These are phyloP conservation scores for Aspidiotus rigidus DNA, from an alignment of 2,888 invertebrate genomes.

Conservation along the genomic window DNA sequence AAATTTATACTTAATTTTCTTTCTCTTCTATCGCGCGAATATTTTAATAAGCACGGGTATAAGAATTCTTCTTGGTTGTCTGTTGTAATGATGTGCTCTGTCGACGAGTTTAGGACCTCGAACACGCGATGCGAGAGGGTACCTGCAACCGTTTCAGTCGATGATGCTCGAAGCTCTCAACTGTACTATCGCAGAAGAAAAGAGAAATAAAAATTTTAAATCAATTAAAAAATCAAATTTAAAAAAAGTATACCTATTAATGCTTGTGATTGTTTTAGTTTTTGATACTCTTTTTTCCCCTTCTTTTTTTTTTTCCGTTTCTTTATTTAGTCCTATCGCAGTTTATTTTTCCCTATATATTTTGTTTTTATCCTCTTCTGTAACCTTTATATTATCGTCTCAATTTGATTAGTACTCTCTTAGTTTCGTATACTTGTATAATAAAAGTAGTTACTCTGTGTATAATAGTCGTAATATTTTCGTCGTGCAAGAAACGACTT, in stretches of 20 bases:
- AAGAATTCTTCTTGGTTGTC: slow-evolving; percentile 5
- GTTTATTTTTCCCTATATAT: slow-evolving; percentile 15
- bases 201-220: not conserved
- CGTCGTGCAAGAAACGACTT: slow-evolving; percentile 2
- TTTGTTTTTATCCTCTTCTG: slow-evolving; percentile 1
- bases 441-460: slow-evolving; percentile 26
- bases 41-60: not conserved
- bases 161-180: slow-evolving; percentile 5
- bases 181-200: too few species aligned
- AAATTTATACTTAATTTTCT: not conserved
- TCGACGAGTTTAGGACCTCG: slow-evolving; percentile 3
- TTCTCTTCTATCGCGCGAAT: too few species aligned
- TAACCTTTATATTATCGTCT: not conserved
- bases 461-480: slow-evolving; percentile 27
- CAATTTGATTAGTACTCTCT: slow-evolving; percentile 1
- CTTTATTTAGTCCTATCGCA: slow-evolving; percentile 27
- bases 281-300: not conserved
- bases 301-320: not conserved
- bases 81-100: slow-evolving; percentile 28
- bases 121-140: slow-evolving; percentile 23
- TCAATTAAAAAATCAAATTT: slow-evolving; percentile 3
- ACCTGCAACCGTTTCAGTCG: slow-evolving; percentile 24
- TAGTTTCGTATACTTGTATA: slow-evolving; percentile 21
- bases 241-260: slow-evolving; percentile 9
- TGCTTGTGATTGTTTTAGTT: slow-evolving; percentile 31